A percentile compares a stretch with the other conserved stretches of the same genome.
phyloP scores from a whole-genome alignment of 2,797 vertebrate species.

The Clarias platycephalus region DNA sequence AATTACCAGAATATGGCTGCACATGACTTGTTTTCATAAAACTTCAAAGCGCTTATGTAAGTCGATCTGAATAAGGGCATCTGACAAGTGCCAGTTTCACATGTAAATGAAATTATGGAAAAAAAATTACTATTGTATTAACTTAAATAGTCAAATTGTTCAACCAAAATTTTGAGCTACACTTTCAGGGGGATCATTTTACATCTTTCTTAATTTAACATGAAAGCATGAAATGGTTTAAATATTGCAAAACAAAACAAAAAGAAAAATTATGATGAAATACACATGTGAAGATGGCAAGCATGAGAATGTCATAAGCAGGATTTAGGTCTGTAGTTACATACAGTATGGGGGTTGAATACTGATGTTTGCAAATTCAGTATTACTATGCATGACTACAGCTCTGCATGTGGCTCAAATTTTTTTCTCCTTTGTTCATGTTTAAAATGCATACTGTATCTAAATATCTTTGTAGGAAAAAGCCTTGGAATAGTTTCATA shows the following conservation, averaged over 20 bases:
- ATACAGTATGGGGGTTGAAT: background rate
- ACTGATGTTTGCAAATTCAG: background rate
- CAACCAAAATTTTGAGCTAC: background rate
- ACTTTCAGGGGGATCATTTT: background rate
- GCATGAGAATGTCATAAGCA: background rate
- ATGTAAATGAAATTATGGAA: too few relatives aligned
- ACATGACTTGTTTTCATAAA: too few relatives aligned
- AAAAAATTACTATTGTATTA: too few relatives aligned
- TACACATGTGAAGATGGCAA: background rate
- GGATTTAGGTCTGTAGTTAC: background rate
- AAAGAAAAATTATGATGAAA: background rate
- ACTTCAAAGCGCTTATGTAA: too few relatives aligned
- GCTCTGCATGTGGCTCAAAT: background rate
- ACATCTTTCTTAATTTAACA: background rate
- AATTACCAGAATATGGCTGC: too few relatives aligned
- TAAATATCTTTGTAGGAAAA: background rate
- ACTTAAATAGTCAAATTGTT: too few relatives aligned
- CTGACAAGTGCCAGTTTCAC: too few relatives aligned
- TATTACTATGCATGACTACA: background rate
- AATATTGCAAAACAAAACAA: background rate
- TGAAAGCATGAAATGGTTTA: background rate
- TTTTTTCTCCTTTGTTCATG: background rate
- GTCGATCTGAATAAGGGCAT: too few relatives aligned
- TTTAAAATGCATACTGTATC: background rate
- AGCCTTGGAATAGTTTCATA: background rate